Percentiles rank a stretch among this genome's conserved stretches.
Evolutionary conservation across 2,888 invertebrate species (phyloP).

Genomic region (Mactromeris polynyma): DNA sequence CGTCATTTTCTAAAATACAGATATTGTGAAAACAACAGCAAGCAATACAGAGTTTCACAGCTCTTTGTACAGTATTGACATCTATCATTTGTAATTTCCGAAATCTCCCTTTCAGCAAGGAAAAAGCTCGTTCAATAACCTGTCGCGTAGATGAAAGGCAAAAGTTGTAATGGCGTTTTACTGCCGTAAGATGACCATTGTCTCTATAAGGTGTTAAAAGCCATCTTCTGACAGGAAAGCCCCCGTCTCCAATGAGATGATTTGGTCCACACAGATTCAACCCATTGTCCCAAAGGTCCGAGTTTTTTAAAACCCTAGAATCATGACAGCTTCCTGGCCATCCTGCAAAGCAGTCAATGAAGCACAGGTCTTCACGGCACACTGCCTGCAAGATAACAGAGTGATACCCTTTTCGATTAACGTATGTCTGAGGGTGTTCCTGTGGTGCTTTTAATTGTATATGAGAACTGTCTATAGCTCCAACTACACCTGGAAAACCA

Average conservation of each 20-base stretch:
- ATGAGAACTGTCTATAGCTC: conserved; percentile 58
- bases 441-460: conserved; percentile 51
- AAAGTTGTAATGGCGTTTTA: conserved; percentile 52
- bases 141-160: conserved; percentile 45
- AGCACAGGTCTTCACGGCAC: conserved; percentile 39
- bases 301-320: conserved; percentile 58
- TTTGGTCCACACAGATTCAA: conserved; percentile 22
- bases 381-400: conserved; percentile 52
- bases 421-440: conserved; percentile 57
- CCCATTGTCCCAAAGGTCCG: conserved; percentile 58
- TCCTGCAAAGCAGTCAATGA: conserved; percentile 46
- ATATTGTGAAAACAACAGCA: conserved; percentile 67
- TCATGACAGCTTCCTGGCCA: conserved; percentile 65
- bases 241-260: conserved; percentile 63
- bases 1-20: conserved; percentile 57
- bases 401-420: conserved; percentile 63
- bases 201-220: conserved; percentile 64
- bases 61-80: conserved; percentile 32
- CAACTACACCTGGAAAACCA: conserved; percentile 44
- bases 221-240: conserved; percentile 55
- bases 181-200: conserved; percentile 54
- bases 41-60: conserved; percentile 47
- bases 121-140: conserved; percentile 54
- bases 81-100: conserved; percentile 42
- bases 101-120: conserved; percentile 59